Conservation (phyloP, 2,888 invertebrate genomes). For the Heliconius sara region DNA sequence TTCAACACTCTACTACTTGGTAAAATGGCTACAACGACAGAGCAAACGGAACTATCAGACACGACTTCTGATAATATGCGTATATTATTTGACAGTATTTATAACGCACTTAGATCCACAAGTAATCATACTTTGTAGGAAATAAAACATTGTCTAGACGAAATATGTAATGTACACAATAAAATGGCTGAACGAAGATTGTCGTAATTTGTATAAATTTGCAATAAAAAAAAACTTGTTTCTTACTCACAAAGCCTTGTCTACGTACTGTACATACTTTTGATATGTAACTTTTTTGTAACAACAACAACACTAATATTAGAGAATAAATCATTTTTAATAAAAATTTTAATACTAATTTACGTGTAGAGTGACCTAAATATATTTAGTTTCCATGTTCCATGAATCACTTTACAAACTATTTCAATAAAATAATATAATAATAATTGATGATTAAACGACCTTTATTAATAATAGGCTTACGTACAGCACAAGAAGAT, state of each 20-base stretch:
- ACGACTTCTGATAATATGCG: background rate
- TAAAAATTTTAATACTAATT: background rate
- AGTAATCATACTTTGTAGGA: constrained; percentile 55
- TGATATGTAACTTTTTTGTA: background rate
- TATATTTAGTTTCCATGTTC: constrained; percentile 11
- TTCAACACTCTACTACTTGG: constrained; percentile 53
- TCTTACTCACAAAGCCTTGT: constrained; percentile 14
- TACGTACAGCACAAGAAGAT: constrained; percentile 41
- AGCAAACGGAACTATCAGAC: background rate
- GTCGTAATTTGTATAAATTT: constrained; percentile 25
- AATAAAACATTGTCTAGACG: constrained; percentile 12
- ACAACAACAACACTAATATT: background rate
- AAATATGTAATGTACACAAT: constrained; percentile 17
- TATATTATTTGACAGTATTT: background rate
- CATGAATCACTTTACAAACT: constrained; percentile 24
- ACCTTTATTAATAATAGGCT: constrained; percentile 45
- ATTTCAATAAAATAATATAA: constrained; percentile 41
- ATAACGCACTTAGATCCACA: background rate
- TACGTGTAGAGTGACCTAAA: background rate
- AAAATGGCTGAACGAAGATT: constrained; percentile 5
- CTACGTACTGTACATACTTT: background rate
- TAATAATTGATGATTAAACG: constrained; percentile 41
- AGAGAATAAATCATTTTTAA: background rate
- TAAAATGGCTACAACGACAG: background rate
- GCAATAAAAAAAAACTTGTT: constrained; percentile 19